These are phyloP conservation scores for Musca domestica DNA, from an alignment of 1,140 invertebrate species.

Conservation along the genomic window DNA sequence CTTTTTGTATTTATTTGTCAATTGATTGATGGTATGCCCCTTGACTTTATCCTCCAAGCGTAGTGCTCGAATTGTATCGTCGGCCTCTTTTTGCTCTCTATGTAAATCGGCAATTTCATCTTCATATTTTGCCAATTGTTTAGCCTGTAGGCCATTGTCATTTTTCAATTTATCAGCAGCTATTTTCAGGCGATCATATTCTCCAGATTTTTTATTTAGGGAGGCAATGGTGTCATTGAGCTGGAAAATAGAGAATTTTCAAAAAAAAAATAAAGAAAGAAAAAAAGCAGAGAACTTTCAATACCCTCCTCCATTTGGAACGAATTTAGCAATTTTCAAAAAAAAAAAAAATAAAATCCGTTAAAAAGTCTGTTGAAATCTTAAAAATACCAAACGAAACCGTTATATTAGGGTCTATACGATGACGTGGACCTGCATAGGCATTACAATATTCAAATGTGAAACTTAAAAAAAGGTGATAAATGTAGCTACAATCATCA, in stretches of 20 bases:
- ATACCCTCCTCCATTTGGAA: too few relatives aligned
- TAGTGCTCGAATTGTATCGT: conserved; percentile 30
- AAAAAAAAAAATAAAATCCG: too few relatives aligned
- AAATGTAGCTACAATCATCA: too few relatives aligned
- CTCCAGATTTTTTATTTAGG: conserved; percentile 30
- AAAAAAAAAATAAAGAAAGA: too few relatives aligned
- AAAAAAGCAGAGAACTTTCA: too few relatives aligned
- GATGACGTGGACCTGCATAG: too few relatives aligned
- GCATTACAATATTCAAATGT: too few relatives aligned
- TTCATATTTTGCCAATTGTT: conserved; percentile 34
- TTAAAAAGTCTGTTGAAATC: too few relatives aligned
- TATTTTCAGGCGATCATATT: conserved; percentile 35
- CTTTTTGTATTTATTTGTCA: conserved; percentile 27
- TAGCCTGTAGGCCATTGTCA: conserved; percentile 31
- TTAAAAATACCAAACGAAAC: too few relatives aligned
- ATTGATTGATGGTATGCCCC: conserved; percentile 16
- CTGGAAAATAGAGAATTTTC: background rate
- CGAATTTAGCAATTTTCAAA: too few relatives aligned
- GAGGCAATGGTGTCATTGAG: conserved; percentile 24
- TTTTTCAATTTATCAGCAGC: conserved; percentile 34
- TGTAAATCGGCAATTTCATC: conserved; percentile 32
- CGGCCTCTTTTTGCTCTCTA: conserved; percentile 33
- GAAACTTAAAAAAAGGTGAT: too few relatives aligned
- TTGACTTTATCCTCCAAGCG: conserved; percentile 29
- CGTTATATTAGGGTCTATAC: too few relatives aligned